Evolutionary conservation across 2,888 invertebrate species (phyloP), one percentile per base, ranked within the genome.

Genomic region (Drosophila emarginata): DNA sequence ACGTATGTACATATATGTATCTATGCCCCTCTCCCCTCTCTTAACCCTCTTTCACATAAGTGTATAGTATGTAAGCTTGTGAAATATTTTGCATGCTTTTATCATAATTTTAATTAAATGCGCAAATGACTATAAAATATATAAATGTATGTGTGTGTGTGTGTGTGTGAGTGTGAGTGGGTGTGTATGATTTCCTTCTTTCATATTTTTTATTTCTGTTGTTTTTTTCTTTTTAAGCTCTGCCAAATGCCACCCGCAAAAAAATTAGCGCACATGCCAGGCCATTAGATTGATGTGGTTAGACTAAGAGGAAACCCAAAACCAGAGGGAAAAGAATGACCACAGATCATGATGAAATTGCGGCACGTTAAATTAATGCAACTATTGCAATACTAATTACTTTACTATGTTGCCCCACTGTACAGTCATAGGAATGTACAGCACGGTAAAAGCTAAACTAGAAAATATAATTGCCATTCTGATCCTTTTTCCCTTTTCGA

Each of bases 21-120:
- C 26, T 58, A 36, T 56, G 60, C 53, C 18, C 45, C 18, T 21
- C 23, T 21, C 40, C 26, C 26, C 26, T 26, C 26, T 23, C 4
- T 2, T 39, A 15, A 12, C 32, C 15, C 15, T 32, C 12, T 18
- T 36, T 36, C 40, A 52, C 45, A 59, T 52, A 52, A 61, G 64
- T 50, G 61, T 54, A 64, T 72, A 64, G 64, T 68, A 69, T 71
- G 69, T 74, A 70, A 61, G 77, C 76, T 73, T 75, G 72, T 74
- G 67, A 80, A 85, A 85, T 85, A 83, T 84, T 85, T 80, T 73
- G 77, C 83, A 85, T 84, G 77, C 81, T 75, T 83, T 79, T 84
- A 82, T 83, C 83, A 80, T 83, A 75, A 80, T 80, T 85, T 83
- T 80, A 84, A 84, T 85, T 80, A 84, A 84, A 84, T 83, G 85